Base-by-base conservation (phyloP, 1,140 invertebrate species). In the Temnothorax nylanderi region DNA sequence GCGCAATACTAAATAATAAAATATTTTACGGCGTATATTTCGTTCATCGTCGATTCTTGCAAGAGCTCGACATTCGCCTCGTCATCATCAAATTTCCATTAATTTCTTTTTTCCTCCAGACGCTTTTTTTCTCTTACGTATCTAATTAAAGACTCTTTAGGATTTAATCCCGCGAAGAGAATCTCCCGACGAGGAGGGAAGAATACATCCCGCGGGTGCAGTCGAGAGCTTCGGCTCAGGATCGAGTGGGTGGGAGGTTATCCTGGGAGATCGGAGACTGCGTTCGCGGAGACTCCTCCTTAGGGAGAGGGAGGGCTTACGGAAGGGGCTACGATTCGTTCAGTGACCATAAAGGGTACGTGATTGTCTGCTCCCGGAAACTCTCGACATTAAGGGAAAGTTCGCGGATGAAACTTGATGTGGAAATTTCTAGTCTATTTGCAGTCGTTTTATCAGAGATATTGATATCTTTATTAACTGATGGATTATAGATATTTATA, bases 181-280 rank as follows among this genome's bases (percentile, higher is more conserved):
- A 80, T 85, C 74, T 64, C 54, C 60, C 37, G 34, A 64, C 21
- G 26, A 8, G 69, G 32, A 60, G 37, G 21, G 41, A 34, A 47
- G 11, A 2, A 67, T 37, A 85, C 34, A 85, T 78, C 75, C 58
- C 64, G 47, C 26, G 60, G 71, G 81, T 60, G 41, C 69, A 76
- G 71, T 81, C 37, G 58, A 85, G 58, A 69, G 58, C 54, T 34
- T 56, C 34, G 71, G 47, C n/a, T 77, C 26, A 32, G 82, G 16
- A 64, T 85, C 82, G 72, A 85, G 82, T 78, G 74, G 74, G 47
- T 71, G 74, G 82, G 18, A 65, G 44, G 82, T 85, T 78, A 85
- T 78, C 82, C 21, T 16, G 47, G 21, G 74, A 58, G 82, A 78
- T 78, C 44, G 44, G 13, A 77, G 82, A 47, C 60, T 51, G 58